A percentile compares a stretch with the other conserved stretches of the same genome.
Conservation (phyloP, 1,140 invertebrate genomes). For the Portunus trituberculatus region DNA sequence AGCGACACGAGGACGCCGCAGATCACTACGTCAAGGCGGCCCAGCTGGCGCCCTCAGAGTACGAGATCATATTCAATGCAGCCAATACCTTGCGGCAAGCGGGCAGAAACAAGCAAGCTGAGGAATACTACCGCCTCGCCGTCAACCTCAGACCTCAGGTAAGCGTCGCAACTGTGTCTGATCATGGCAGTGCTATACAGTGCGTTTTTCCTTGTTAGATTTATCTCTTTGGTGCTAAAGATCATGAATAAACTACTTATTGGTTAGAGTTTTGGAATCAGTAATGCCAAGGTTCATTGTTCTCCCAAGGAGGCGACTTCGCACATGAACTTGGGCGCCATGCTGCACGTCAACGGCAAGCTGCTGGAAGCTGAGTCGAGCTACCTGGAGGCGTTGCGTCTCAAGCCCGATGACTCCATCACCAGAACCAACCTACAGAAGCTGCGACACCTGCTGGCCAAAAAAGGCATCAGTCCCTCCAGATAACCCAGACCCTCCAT, state of each 20-base stretch:
- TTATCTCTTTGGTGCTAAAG: background rate
- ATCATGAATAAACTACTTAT: too few species aligned
- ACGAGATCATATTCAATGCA: slow-evolving; percentile 92
- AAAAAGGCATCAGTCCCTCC: slow-evolving; percentile 76
- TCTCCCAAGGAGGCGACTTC: slow-evolving; percentile 87
- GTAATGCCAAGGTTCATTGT: slow-evolving; percentile 57
- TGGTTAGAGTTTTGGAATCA: background rate
- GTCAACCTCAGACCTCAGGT: slow-evolving; percentile 77
- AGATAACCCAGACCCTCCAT: slow-evolving; percentile 62
- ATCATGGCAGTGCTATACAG: background rate
- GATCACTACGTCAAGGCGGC: slow-evolving; percentile 89
- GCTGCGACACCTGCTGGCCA: slow-evolving; percentile 76
- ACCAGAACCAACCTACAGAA: slow-evolving; percentile 78
- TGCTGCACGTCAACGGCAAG: slow-evolving; percentile 95
- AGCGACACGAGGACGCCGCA: slow-evolving; percentile 90
- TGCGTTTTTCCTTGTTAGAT: background rate
- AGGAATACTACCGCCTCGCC: slow-evolving; percentile 87
- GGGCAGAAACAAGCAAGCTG: slow-evolving; percentile 88
- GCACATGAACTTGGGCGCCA: slow-evolving; percentile 96
- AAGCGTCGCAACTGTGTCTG: background rate
- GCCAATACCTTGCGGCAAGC: slow-evolving; percentile 92
- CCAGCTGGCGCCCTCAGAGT: slow-evolving; percentile 88
- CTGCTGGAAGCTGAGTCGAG: slow-evolving; percentile 91
- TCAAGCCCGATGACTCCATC: slow-evolving; percentile 78
- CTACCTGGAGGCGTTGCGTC: slow-evolving; percentile 89